Conservation (phyloP, 1,140 invertebrate genomes). For the Caenorhabditis inopinata region DNA sequence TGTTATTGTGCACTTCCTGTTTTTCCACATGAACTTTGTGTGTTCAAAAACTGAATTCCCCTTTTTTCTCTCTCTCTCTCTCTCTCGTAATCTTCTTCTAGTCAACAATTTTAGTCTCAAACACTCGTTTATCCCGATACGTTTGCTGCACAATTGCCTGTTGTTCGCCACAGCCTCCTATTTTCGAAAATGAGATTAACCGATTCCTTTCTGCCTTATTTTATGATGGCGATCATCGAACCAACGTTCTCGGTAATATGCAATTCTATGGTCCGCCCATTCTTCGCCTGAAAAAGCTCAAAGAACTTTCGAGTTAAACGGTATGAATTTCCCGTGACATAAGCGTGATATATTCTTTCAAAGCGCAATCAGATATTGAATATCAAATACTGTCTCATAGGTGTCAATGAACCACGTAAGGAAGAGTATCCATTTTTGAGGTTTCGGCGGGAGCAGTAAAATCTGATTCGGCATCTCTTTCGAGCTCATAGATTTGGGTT, state of each 20-base stretch:
- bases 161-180: too few relatives aligned
- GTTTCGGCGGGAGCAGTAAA: too few relatives aligned
- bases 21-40: background rate
- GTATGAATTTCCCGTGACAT: background rate
- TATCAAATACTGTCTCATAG: background rate
- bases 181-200: background rate
- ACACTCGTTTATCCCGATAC: too few relatives aligned
- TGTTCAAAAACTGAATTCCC: conserved; percentile 21
- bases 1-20: background rate
- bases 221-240: background rate
- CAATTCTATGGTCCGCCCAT: background rate
- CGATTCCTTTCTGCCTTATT: background rate
- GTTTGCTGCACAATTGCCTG: too few relatives aligned
- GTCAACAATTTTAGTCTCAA: too few relatives aligned
- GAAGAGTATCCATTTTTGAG: too few relatives aligned
- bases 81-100: too few relatives aligned
- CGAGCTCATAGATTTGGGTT: too few relatives aligned
- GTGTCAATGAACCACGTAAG: too few relatives aligned
- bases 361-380: too few relatives aligned
- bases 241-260: background rate
- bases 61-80: too few relatives aligned
- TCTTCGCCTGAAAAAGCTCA: background rate
- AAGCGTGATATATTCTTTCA: background rate
- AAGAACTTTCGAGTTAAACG: background rate
- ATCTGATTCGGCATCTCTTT: too few relatives aligned